These are phyloP conservation scores for Cinara cedri DNA, from an alignment of 2,888 invertebrate species.

Conservation along the genomic window DNA sequence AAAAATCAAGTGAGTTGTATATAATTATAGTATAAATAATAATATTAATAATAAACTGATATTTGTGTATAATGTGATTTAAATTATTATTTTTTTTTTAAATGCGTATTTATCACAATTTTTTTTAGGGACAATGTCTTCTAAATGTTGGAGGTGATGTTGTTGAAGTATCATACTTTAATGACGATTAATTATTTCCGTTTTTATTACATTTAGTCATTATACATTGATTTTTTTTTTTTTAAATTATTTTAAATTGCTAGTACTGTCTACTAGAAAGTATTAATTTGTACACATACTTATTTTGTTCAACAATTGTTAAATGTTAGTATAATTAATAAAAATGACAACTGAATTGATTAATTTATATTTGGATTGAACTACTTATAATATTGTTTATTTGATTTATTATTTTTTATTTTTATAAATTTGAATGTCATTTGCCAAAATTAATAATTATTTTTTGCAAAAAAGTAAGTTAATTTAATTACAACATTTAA, in stretches of 20 bases:
- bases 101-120: slow-evolving; percentile 42
- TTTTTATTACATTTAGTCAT: neutral
- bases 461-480: neutral
- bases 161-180: slow-evolving; percentile 64
- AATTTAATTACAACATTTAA: neutral
- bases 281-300: neutral
- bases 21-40: too few species aligned
- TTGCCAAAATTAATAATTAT: neutral
- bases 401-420: neutral
- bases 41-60: neutral
- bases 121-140: slow-evolving; percentile 87
- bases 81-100: slow-evolving; percentile 8
- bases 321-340: neutral
- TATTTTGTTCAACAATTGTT: slow-evolving; percentile 1
- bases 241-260: slow-evolving; percentile 4
- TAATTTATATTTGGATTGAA: neutral
- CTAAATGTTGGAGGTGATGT: slow-evolving; percentile 96
- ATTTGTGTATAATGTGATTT: neutral
- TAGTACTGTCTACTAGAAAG: neutral
- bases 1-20: slow-evolving; percentile 84
- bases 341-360: neutral
- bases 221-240: slow-evolving; percentile 11
- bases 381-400: neutral
- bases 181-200: slow-evolving; percentile 32
- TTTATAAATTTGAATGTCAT: slow-evolving; percentile 5